Conservation (phyloP, 1,140 invertebrate genomes). For the Drosophila navojoa region DNA sequence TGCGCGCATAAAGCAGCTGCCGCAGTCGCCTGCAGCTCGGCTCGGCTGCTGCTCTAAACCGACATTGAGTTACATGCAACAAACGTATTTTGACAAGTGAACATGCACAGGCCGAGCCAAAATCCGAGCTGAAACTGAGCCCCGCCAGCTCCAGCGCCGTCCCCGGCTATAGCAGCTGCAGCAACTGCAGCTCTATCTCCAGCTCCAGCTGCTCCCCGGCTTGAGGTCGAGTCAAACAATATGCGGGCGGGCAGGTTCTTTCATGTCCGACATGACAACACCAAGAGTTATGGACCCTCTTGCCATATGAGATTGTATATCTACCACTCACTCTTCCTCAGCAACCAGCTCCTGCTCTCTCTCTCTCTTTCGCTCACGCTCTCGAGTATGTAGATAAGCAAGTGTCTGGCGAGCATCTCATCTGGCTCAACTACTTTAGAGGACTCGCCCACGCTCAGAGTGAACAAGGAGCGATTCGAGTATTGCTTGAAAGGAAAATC, state of each 20-base stretch:
- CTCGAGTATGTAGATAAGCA: constrained; percentile 14
- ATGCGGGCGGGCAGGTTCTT: constrained; percentile 65
- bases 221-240: constrained; percentile 55
- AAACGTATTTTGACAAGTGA: constrained; percentile 80
- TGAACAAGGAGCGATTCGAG: neutral
- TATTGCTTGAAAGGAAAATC: neutral
- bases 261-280: constrained; percentile 76
- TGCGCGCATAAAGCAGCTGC: constrained; percentile 70
- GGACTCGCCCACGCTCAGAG: constrained; percentile 1
- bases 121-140: constrained; percentile 25
- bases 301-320: constrained; percentile 40
- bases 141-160: neutral
- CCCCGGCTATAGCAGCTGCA: constrained; percentile 8
- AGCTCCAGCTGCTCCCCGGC: constrained; percentile 25
- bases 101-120: constrained; percentile 61
- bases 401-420: neutral
- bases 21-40: constrained; percentile 32
- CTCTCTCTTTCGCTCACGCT: neutral
- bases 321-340: neutral
- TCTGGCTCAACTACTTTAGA: constrained; percentile 6
- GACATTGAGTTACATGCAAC: constrained; percentile 79
- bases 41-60: constrained; percentile 52
- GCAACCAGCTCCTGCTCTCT: neutral
- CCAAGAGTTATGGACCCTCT: constrained; percentile 68
- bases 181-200: constrained; percentile 3